Conservation (phyloP, 2,113 vertebrate species). For the Puntigrus tetrazona region DNA sequence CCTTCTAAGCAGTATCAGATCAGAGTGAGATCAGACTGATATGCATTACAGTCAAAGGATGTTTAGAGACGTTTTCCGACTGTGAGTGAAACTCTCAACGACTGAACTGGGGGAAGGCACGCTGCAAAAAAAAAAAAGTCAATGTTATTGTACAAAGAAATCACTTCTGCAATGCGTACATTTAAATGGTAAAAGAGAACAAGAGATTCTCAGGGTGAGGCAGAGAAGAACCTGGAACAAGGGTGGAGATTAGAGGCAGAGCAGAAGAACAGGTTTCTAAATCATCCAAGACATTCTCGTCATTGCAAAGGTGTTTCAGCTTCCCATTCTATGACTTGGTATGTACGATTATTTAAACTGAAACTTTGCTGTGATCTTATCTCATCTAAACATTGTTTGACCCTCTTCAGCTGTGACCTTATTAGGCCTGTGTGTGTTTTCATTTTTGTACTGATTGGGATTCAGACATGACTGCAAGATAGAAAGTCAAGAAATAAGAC, state of each 20-base stretch:
- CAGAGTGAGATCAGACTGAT: not conserved
- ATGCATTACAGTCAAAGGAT: not conserved
- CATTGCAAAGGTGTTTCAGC: slow-evolving; percentile 23
- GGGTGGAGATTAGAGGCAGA: not conserved
- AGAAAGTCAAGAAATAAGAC: not conserved
- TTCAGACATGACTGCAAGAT: not conserved
- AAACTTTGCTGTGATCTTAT: slow-evolving; percentile 18
- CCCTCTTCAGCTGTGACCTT: not conserved
- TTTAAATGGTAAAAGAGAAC: slow-evolving; percentile 12
- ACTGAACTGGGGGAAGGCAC: not conserved
- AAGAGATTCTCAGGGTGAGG: slow-evolving; percentile 2
- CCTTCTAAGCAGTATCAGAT: not conserved
- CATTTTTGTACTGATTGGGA: not conserved
- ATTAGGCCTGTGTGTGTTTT: slow-evolving; percentile 3
- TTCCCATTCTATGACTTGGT: slow-evolving; percentile 1
- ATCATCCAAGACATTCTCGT: slow-evolving; percentile 23
- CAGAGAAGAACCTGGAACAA: slow-evolving; percentile 3
- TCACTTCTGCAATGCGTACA: not conserved
- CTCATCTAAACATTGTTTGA: slow-evolving; percentile 2
- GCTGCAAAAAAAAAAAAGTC: not conserved
- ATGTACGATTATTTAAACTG: slow-evolving; percentile 8
- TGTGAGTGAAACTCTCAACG: not conserved
- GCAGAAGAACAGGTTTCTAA: slow-evolving; percentile 30
- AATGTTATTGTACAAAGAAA: slow-evolving; percentile 4
- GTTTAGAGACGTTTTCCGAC: not conserved